These are phyloP conservation scores for Cryptomyrus ogoouensis DNA, from an alignment of 2,113 vertebrate genomes.

Conservation along the genomic window DNA sequence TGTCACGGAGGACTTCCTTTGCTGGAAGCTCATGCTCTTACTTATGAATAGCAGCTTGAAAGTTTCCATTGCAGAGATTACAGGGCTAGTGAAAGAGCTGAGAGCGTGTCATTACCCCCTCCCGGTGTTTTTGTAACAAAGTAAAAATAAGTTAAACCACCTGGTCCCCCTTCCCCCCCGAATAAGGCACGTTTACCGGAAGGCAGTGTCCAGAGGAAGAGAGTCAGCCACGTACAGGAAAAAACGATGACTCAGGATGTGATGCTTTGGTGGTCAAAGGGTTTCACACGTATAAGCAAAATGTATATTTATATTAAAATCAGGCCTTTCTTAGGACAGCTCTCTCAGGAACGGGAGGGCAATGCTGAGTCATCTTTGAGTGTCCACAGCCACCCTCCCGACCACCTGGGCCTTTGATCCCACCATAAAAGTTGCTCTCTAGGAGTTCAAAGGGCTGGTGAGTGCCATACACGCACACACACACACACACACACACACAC, in stretches of 20 bases:
- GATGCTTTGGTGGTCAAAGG: background rate
- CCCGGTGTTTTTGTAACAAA: background rate
- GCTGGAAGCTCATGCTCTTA: background rate
- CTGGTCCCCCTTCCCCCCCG: no score
- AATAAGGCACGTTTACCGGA: background rate
- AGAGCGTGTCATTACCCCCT: background rate
- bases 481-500: background rate
- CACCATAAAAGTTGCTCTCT: background rate
- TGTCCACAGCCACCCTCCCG: background rate
- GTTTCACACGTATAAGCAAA: background rate
- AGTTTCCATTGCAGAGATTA: background rate
- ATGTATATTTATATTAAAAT: background rate
- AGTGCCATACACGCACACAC: background rate
- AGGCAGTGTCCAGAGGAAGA: background rate
- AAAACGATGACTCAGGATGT: background rate
- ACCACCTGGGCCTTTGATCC: conserved; percentile 10
- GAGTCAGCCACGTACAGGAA: background rate
- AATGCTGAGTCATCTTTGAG: background rate
- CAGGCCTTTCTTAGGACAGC: background rate
- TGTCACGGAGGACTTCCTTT: background rate
- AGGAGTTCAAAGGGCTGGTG: conserved; percentile 21
- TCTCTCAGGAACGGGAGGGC: background rate
- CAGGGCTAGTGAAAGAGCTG: background rate
- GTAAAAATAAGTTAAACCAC: background rate
- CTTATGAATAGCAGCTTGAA: background rate